phyloP scores from a whole-genome alignment of 1,140 invertebrate species.

The Dinoponera quadriceps region DNA sequence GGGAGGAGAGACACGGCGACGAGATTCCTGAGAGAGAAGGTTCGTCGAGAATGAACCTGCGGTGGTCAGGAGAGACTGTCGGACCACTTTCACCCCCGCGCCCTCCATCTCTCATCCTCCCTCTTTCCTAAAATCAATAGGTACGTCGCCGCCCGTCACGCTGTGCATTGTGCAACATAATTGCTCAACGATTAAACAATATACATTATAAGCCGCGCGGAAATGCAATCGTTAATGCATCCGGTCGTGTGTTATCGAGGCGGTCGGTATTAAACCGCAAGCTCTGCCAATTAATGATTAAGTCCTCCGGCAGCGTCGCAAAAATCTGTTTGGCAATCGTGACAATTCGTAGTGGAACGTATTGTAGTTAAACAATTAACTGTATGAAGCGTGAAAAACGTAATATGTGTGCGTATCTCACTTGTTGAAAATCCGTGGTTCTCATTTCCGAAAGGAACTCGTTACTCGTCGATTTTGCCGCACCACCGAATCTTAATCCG shows the following conservation, averaged over 20 bases:
- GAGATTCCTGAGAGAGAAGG: conserved; percentile 46
- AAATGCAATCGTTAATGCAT: not conserved
- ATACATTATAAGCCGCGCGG: conserved; percentile 25
- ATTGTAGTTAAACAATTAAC: not conserved
- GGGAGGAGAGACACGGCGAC: not conserved
- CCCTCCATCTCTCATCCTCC: conserved; percentile 72
- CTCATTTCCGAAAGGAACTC: not conserved
- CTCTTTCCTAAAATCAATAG: conserved; percentile 83
- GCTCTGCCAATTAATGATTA: not conserved
- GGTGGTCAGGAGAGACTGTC: conserved; percentile 74
- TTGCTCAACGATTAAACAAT: conserved; percentile 63
- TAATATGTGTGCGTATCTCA: not conserved
- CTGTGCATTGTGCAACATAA: conserved; percentile 67
- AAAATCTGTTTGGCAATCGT: not conserved
- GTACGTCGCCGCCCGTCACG: conserved; percentile 71
- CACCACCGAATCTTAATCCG: not conserved
- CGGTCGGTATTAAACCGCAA: not conserved
- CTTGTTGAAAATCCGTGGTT: too few relatives aligned
- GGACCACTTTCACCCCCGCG: conserved; percentile 75
- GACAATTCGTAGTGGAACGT: not conserved
- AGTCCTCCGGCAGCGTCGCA: too few relatives aligned
- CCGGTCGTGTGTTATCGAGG: not conserved
- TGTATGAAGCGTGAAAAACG: not conserved
- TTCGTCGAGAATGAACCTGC: conserved; percentile 59
- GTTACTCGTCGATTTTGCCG: not conserved